These are phyloP conservation scores for Melanotaenia nigrans DNA, from an alignment of 2,797 vertebrate genomes.

Conservation along the genomic window DNA sequence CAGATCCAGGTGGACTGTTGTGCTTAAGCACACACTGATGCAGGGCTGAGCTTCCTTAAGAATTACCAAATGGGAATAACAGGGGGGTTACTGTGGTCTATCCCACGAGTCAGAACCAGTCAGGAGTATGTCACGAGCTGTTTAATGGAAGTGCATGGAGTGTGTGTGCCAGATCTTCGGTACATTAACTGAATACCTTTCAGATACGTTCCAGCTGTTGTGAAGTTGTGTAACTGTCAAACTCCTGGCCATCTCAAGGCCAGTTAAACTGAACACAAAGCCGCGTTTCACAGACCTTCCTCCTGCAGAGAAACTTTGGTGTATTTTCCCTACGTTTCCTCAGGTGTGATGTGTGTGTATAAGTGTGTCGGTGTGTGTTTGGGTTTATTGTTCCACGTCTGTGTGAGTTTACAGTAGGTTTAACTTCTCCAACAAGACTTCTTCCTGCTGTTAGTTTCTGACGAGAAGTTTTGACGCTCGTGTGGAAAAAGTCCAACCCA, in stretches of 20 bases:
- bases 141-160: neutral
- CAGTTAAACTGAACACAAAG: neutral
- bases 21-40: no score
- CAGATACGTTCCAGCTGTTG: slow-evolving; percentile 11
- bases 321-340: neutral
- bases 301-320: neutral
- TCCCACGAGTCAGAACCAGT: neutral
- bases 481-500: slow-evolving; percentile 60
- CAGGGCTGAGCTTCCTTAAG: no score
- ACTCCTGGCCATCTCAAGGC: neutral
- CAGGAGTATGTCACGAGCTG: neutral
- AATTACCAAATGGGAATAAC: no score
- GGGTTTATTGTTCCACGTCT: slow-evolving; percentile 28
- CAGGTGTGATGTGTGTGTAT: neutral
- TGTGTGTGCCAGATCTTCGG: neutral
- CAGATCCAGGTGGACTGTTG: no score
- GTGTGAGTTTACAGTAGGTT: slow-evolving; percentile 16
- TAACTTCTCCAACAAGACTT: slow-evolving; percentile 18
- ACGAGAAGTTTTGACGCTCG: slow-evolving; percentile 20
- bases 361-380: neutral
- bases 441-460: slow-evolving; percentile 37
- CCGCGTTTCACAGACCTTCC: neutral
- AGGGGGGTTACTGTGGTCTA: no score
- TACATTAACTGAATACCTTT: neutral
- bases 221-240: slow-evolving; percentile 16